phyloP scores from a whole-genome alignment of 2,797 vertebrate species.

The Benthosema pterotum region DNA sequence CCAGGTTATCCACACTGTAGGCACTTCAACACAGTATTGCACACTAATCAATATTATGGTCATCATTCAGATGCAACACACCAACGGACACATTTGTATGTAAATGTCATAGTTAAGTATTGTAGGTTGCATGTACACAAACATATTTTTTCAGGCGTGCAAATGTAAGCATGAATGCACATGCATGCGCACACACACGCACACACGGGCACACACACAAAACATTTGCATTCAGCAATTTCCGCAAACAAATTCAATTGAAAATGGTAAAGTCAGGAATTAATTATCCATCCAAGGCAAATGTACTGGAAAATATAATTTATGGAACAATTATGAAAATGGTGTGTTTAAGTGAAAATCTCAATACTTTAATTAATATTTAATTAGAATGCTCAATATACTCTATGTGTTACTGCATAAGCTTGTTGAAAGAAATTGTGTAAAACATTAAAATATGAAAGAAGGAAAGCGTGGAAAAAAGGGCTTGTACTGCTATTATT shows the following conservation, averaged over 20 bases:
- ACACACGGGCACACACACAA: background rate
- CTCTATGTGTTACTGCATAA: slow-evolving; percentile 57
- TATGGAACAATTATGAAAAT: slow-evolving; percentile 91
- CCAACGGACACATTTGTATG: slow-evolving; percentile 13
- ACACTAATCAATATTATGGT: slow-evolving; percentile 12
- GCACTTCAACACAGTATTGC: background rate
- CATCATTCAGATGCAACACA: background rate
- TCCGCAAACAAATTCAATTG: slow-evolving; percentile 84
- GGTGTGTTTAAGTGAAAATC: slow-evolving; percentile 90
- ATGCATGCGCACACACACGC: background rate
- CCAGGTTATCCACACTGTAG: too few relatives aligned
- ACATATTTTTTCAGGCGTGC: slow-evolving; percentile 1
- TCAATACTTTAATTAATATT: slow-evolving; percentile 93
- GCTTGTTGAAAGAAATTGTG: slow-evolving; percentile 63
- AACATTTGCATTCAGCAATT: slow-evolving; percentile 69
- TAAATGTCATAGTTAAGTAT: slow-evolving; percentile 23
- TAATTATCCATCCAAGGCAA: slow-evolving; percentile 97
- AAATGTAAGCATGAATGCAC: background rate
- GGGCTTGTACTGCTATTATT: slow-evolving; percentile 43
- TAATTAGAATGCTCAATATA: slow-evolving; percentile 90
- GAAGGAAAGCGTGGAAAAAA: background rate
- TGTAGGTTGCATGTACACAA: slow-evolving; percentile 21
- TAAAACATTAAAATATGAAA: slow-evolving; percentile 23
- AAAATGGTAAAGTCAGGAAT: slow-evolving; percentile 92
- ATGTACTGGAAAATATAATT: slow-evolving; percentile 99